Base-by-base conservation (phyloP, 2,888 invertebrate genomes). In the Trichogramma dendrolimi region DNA sequence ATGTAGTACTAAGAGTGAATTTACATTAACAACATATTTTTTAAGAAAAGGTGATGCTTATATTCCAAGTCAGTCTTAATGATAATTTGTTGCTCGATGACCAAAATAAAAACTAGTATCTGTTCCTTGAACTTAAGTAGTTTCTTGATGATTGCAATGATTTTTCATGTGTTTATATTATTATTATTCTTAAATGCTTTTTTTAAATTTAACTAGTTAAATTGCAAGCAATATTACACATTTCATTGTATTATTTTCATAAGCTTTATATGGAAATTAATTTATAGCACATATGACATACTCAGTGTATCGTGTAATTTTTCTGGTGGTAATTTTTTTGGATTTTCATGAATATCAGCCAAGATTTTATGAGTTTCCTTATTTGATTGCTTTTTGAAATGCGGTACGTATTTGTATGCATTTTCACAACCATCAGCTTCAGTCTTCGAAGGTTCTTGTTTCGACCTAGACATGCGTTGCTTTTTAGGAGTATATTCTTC, bases 61-160 rank as follows among this genome's bases (percentile, higher is more conserved):
- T 75, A 74, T 73, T 78, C 75, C 67, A 76, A 76, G 68, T 78
- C 78, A 78, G 78, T 78, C 78, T 78, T 78, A 70, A 76, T 75
- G 70, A 76, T 77, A 72, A 66, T 67, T 71, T 71, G 73, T 60
- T 72, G 75, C 71, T 71, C 62, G 62, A 72, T 71, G 72, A 27
- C 27, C 14, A 27, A 27, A 27, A 27, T 77, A 2, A 27, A 77
- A 63, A 76, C 75, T 61, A 77, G 77, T 72, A 78, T 77, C 70
- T 76, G 75, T 68, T 75, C 1, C 27, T 14, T 48, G 7, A 50
- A 38, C 2, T 50, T 27, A 27, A 27, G 27, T 27, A 27, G 27
- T 27, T 27, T 27, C 27, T 27, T 27, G 27, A 27, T 27, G 27
- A 27, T 27, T 27, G 27, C 27, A 27, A 27, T 27, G 27, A 27